These are phyloP conservation scores for Pogonognathellus flavescens DNA, from an alignment of 1,140 invertebrate species.

Conservation along the genomic window DNA sequence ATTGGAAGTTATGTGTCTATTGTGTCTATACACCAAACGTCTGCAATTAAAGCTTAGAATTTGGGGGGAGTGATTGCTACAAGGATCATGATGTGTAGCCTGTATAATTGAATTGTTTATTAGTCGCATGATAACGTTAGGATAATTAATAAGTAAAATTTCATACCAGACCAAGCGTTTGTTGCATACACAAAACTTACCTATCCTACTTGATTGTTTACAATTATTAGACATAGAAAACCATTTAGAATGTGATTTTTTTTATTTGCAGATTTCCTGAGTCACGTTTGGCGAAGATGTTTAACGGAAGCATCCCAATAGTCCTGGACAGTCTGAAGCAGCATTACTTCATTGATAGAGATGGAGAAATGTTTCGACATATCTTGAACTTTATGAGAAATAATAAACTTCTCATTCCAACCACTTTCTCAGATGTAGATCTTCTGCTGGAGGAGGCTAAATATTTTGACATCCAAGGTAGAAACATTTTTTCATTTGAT, in stretches of 20 bases:
- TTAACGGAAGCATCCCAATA: constrained; percentile 96
- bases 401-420: constrained; percentile 86
- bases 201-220: too few species aligned
- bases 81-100: too few species aligned
- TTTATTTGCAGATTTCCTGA: constrained; percentile 84
- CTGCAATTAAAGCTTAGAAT: too few species aligned
- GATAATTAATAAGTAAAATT: not conserved
- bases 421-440: constrained; percentile 89
- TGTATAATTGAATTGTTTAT: too few species aligned
- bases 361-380: constrained; percentile 89
- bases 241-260: not conserved
- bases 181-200: not conserved
- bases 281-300: constrained; percentile 90
- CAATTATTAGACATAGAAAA: not conserved
- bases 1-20: too few species aligned
- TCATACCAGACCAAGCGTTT: not conserved
- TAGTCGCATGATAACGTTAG: too few species aligned
- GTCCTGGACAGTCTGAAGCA: constrained; percentile 96
- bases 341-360: constrained; percentile 96
- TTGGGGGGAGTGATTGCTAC: too few species aligned
- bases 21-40: too few species aligned
- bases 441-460: constrained; percentile 92
- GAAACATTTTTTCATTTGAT: constrained; percentile 65
- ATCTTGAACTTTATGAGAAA: constrained; percentile 96
- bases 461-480: constrained; percentile 92